A percentile compares a stretch with the other conserved stretches of the same genome.
Evolutionary conservation across 2,113 vertebrate genomes (phyloP).

Genomic region (Prunella fulvescens): DNA sequence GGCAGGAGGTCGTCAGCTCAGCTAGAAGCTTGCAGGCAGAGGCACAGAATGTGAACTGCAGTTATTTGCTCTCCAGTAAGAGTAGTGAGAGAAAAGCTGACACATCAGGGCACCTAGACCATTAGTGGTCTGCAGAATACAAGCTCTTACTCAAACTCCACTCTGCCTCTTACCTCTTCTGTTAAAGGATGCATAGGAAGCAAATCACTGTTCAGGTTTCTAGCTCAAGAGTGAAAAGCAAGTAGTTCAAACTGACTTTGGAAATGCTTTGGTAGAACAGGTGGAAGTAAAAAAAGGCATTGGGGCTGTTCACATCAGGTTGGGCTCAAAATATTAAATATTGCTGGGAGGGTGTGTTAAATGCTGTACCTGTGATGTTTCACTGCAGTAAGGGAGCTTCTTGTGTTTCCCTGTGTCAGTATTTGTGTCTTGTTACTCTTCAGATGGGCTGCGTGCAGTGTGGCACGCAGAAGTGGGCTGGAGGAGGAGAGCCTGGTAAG

Average conservation of each 20-base stretch:
- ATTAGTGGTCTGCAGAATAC: neutral
- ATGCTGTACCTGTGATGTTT: neutral
- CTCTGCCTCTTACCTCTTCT: neutral
- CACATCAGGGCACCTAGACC: neutral
- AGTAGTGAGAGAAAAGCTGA: neutral
- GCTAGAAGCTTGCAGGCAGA: neutral
- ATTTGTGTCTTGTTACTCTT: neutral
- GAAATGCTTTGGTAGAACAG: neutral
- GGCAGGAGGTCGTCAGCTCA: neutral
- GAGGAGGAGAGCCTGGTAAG: conserved; percentile 2
- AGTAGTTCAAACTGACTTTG: neutral
- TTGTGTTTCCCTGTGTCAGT: neutral
- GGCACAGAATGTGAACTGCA: neutral
- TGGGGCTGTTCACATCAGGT: neutral
- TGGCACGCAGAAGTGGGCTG: neutral
- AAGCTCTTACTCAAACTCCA: neutral
- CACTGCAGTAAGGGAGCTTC: neutral
- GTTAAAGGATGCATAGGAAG: neutral
- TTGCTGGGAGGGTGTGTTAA: neutral
- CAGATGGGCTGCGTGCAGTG: neutral
- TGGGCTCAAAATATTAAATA: neutral
- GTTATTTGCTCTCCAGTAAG: neutral
- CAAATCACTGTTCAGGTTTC: neutral
- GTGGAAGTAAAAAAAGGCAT: neutral
- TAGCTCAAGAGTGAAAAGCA: neutral